A percentile compares a stretch with the other conserved stretches of the same genome.
phyloP scores from a whole-genome alignment of 2,888 invertebrate species.

The Barypeithes pellucidus region DNA sequence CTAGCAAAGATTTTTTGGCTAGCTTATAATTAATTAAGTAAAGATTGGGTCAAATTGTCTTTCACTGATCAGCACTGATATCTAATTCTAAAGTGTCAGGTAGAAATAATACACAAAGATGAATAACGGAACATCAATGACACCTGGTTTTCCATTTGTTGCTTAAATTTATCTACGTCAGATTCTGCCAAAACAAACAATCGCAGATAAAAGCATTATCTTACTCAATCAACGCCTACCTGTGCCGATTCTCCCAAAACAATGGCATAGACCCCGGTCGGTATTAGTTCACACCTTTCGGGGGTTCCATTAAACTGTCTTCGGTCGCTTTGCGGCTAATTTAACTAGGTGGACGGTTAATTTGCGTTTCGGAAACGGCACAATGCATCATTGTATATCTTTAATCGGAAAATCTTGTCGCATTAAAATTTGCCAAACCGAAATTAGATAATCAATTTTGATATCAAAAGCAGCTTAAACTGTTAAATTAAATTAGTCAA shows the following conservation, averaged over 20 bases:
- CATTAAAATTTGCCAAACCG: not conserved
- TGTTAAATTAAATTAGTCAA: not conserved
- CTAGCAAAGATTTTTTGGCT: too few relatives aligned
- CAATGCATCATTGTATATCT: slow-evolving; percentile 9
- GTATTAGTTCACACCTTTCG: slow-evolving; percentile 20
- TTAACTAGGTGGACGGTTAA: slow-evolving; percentile 18
- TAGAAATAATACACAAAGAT: too few relatives aligned
- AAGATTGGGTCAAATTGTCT: too few relatives aligned
- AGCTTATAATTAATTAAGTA: too few relatives aligned
- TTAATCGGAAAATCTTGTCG: slow-evolving; percentile 11
- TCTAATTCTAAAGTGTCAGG: too few relatives aligned
- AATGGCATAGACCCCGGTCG: not conserved
- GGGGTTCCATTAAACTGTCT: slow-evolving; percentile 15
- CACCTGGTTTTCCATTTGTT: not conserved
- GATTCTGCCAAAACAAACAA: not conserved
- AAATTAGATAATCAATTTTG: not conserved
- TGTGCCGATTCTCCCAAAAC: slow-evolving; percentile 6
- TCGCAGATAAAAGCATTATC: not conserved
- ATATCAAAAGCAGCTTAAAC: not conserved
- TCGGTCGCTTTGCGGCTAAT: slow-evolving; percentile 19
- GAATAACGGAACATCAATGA: too few relatives aligned
- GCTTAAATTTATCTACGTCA: not conserved
- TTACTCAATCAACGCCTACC: slow-evolving; percentile 7
- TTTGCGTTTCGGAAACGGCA: slow-evolving; percentile 5
- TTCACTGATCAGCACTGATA: too few relatives aligned